Evolutionary conservation across 2,888 invertebrate species (phyloP), one percentile per base, ranked within the genome.

Genomic region (Athetis lepigone): DNA sequence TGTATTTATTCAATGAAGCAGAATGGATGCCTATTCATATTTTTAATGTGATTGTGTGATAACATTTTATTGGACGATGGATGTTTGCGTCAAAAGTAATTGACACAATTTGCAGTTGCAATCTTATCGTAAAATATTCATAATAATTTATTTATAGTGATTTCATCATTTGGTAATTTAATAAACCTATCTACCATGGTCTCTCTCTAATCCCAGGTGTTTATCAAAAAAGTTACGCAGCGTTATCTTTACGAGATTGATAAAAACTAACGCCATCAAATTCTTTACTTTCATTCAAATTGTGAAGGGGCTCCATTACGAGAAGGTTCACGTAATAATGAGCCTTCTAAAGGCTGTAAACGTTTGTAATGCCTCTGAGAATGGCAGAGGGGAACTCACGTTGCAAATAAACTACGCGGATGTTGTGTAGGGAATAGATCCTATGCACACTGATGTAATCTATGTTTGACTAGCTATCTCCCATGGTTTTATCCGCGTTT

Each of bases 1-100:
- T 39, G 57, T n/a, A n/a, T n/a, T n/a, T n/a, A 60, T 73, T 74
- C 36, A 70, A 75, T 70, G 64, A 66, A 67, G 58, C 51, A 51
- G 47, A 58, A 58, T 70, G 49, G 23, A 18, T 25, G 19, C 19
- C 9, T 43, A 13, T 37, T 36, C n/a, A 64, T 64, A n/a, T 18
- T 68, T 56, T 57, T 39, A 3, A 57, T 43, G 16, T 33, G 13
- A 37, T 52, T 70, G n/a, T 54, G 23, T 37, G 36, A 36, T 52
- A 19, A n/a, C 27, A 60, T 42, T 67, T 60, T 50, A 58, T 33
- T 58, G 39, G 8, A 21, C 19, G 7, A 50, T 23, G 18, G 2
- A 47, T 4, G 36, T 49, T 23, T 51, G 2, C 49, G 39, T 45
- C 19, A 47, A 39, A 19, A 45, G n/a, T 33, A 50, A 47, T 50